Conservation (phyloP, 2,888 invertebrate genomes). For the Microdon myrmicae region DNA sequence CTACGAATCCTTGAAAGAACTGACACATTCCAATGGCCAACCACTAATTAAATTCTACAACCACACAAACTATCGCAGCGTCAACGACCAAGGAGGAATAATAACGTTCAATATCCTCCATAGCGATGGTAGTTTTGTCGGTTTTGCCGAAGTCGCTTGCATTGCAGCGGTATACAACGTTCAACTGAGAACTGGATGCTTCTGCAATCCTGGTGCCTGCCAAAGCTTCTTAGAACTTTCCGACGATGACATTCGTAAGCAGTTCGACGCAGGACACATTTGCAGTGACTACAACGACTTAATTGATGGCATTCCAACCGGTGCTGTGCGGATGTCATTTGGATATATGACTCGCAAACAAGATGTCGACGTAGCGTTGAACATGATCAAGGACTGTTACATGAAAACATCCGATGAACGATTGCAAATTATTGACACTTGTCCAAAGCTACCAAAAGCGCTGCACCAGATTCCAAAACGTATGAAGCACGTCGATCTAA, state of each 20-base stretch:
- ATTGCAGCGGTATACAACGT: conserved; percentile 89
- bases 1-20: conserved; percentile 71
- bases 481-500: conserved; percentile 58
- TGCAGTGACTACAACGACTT: conserved; percentile 91
- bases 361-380: conserved; percentile 78
- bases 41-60: conserved; percentile 79
- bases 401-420: conserved; percentile 61
- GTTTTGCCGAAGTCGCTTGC: conserved; percentile 91
- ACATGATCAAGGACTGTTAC: conserved; percentile 82
- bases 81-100: conserved; percentile 80
- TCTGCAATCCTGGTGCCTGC: conserved; percentile 96
- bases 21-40: conserved; percentile 79
- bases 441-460: conserved; percentile 56
- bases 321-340: conserved; percentile 90
- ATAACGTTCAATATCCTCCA: conserved; percentile 89
- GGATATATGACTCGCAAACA: conserved; percentile 85
- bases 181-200: conserved; percentile 91
- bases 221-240: conserved; percentile 79
- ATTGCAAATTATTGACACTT: conserved; percentile 53
- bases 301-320: conserved; percentile 87
- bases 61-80: conserved; percentile 75
- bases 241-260: conserved; percentile 76
- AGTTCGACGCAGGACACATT: conserved; percentile 87
- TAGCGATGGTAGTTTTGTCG: conserved; percentile 81
- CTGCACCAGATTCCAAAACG: conserved; percentile 57